A percentile compares a stretch with the other conserved stretches of the same genome.
These are phyloP conservation scores for Podarcis lilfordi DNA, from an alignment of 2,797 vertebrate genomes.

Conservation along the genomic window DNA sequence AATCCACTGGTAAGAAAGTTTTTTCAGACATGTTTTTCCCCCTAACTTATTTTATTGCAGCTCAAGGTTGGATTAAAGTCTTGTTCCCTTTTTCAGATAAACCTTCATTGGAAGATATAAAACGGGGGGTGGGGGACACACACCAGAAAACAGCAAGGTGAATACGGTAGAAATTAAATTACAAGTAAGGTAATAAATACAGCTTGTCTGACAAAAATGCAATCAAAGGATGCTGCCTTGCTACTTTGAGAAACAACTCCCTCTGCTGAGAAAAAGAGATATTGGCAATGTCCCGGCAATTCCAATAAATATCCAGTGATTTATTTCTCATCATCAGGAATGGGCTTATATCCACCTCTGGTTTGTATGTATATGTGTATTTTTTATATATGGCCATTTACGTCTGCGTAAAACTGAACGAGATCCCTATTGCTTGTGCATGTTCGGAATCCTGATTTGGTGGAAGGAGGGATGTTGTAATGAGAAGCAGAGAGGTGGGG, in stretches of 20 bases:
- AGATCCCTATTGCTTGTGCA: neutral
- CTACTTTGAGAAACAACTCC: constrained; percentile 75
- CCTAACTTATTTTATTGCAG: constrained; percentile 22
- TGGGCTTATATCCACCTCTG: neutral
- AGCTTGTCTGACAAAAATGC: constrained; percentile 61
- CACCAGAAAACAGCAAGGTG: constrained; percentile 48
- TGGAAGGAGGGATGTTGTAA: neutral
- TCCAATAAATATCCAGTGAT: constrained; percentile 8
- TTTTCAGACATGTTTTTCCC: neutral
- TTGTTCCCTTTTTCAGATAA: constrained; percentile 44
- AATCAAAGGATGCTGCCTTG: constrained; percentile 63
- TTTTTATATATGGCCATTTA: neutral
- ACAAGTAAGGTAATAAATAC: constrained; percentile 66
- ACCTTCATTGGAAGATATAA: constrained; percentile 42
- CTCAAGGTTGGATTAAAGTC: constrained; percentile 52
- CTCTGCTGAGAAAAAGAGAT: constrained; percentile 71
- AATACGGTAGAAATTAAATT: constrained; percentile 68
- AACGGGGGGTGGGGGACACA: neutral
- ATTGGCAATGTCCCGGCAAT: constrained; percentile 45
- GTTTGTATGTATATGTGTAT: neutral
- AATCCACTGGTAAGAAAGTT: neutral
- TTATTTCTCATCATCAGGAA: fast-evolving
- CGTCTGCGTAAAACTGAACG: neutral
- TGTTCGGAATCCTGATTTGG: neutral
- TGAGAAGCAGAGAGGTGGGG: neutral